phyloP scores from a whole-genome alignment of 2,113 vertebrate species.

The Epinephelus fuscoguttatus region DNA sequence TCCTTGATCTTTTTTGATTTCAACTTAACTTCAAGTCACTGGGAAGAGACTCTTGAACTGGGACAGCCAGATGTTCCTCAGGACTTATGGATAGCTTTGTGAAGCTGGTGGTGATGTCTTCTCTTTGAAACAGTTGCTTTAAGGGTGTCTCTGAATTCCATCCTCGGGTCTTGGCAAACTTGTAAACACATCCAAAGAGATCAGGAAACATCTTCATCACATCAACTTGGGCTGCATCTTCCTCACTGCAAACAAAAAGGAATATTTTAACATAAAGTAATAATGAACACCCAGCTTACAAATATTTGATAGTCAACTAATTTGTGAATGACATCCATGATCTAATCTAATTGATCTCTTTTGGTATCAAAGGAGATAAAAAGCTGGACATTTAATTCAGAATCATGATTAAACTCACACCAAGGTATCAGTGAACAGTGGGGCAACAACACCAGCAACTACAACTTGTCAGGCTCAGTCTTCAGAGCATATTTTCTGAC shows the following conservation, averaged over 20 bases:
- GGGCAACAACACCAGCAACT: too few relatives aligned
- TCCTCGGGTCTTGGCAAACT: constrained; percentile 60
- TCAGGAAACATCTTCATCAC: constrained; percentile 59
- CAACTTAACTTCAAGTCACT: neutral
- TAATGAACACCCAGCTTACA: too few relatives aligned
- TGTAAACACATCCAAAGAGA: constrained; percentile 68
- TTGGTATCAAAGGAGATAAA: too few relatives aligned
- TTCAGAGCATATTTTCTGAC: too few relatives aligned
- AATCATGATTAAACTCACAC: too few relatives aligned
- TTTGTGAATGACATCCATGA: too few relatives aligned
- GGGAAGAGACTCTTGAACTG: constrained; percentile 44
- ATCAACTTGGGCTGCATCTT: constrained; percentile 40
- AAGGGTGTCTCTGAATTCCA: constrained; percentile 63
- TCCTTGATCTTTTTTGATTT: too few relatives aligned
- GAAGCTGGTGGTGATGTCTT: neutral
- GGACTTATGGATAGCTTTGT: neutral
- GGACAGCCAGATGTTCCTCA: neutral
- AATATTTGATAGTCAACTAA: too few relatives aligned
- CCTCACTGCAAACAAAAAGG: constrained; percentile 28
- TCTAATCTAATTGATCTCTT: too few relatives aligned
- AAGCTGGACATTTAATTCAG: too few relatives aligned
- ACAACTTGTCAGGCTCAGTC: too few relatives aligned
- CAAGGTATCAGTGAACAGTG: too few relatives aligned
- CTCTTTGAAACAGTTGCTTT: constrained; percentile 47
- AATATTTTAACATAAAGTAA: neutral